These are phyloP conservation scores for Steinernema hermaphroditum DNA, from an alignment of 2,888 invertebrate genomes.

Conservation along the genomic window DNA sequence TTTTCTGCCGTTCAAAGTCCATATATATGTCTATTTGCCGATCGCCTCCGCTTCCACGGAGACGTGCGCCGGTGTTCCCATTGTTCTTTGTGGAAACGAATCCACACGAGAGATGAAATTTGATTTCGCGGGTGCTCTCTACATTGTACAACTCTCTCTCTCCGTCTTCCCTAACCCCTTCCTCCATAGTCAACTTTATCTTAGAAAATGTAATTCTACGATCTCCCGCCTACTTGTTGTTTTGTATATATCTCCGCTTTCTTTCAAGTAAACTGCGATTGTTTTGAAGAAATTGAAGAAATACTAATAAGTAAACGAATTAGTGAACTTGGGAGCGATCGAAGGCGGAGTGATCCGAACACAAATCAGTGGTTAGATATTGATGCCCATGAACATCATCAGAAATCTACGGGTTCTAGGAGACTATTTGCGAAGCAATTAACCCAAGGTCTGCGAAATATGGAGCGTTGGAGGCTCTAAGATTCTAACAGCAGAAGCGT, in stretches of 20 bases:
- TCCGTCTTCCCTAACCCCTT: not conserved
- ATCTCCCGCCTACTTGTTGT: constrained; percentile 17
- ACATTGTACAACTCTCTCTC: not conserved
- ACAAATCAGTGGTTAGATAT: too few relatives aligned
- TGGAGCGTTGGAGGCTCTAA: too few relatives aligned
- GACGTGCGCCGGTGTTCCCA: not conserved
- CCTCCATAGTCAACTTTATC: not conserved
- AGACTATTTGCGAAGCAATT: too few relatives aligned
- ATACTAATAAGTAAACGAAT: constrained; percentile 1
- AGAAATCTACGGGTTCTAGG: too few relatives aligned
- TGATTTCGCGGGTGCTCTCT: constrained; percentile 1
- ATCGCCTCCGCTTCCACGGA: not conserved
- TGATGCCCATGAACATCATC: too few relatives aligned
- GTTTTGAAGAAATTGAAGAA: constrained; percentile 7
- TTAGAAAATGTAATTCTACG: not conserved
- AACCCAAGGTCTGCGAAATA: too few relatives aligned
- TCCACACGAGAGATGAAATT: constrained; percentile 23
- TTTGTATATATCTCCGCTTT: not conserved
- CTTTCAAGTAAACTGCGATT: constrained; percentile 4
- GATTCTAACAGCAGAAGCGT: too few relatives aligned
- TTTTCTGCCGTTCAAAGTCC: not conserved
- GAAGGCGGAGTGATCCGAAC: too few relatives aligned
- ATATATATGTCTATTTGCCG: not conserved
- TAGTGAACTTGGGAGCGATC: too few relatives aligned
- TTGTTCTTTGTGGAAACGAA: constrained; percentile 18